These are phyloP conservation scores for Anabacerthia variegaticeps DNA, from an alignment of 2,797 vertebrate genomes.

Conservation along the genomic window DNA sequence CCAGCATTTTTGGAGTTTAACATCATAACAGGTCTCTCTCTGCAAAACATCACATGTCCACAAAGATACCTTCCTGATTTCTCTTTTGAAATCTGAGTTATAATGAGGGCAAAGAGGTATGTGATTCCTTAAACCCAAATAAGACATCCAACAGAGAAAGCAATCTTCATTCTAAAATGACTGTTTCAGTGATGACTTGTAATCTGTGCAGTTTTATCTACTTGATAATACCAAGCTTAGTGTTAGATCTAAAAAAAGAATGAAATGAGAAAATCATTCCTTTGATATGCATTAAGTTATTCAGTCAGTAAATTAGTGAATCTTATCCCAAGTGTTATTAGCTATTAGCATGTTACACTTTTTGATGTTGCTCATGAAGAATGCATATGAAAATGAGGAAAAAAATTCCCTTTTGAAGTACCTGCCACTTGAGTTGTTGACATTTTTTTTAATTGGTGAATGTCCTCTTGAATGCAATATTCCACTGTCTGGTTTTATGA, in stretches of 20 bases:
- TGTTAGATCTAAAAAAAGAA: conserved; percentile 27
- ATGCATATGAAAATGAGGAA: conserved; percentile 7
- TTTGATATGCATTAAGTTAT: conserved; percentile 61
- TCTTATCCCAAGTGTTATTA: conserved; percentile 44
- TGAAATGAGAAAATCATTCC: conserved; percentile 32
- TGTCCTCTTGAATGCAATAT: conserved; percentile 13
- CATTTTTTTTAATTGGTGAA: conserved; percentile 47
- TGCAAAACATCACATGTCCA: neutral
- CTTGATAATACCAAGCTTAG: conserved; percentile 4
- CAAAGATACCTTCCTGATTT: neutral
- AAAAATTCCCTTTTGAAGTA: conserved; percentile 44
- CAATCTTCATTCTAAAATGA: neutral
- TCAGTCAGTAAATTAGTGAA: conserved; percentile 50
- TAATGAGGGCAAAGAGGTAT: neutral
- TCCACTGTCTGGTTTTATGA: conserved; percentile 8
- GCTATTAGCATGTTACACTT: conserved; percentile 48
- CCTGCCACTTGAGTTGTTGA: conserved; percentile 40
- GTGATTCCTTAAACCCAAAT: neutral
- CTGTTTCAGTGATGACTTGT: neutral
- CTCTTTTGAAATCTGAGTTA: neutral
- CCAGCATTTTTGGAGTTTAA: neutral
- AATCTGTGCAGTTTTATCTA: neutral
- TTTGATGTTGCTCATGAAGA: conserved; percentile 54
- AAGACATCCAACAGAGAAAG: neutral
- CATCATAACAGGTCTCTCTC: neutral